phyloP scores from a whole-genome alignment of 2,113 vertebrate genomes.

The Amphiprion percula region DNA sequence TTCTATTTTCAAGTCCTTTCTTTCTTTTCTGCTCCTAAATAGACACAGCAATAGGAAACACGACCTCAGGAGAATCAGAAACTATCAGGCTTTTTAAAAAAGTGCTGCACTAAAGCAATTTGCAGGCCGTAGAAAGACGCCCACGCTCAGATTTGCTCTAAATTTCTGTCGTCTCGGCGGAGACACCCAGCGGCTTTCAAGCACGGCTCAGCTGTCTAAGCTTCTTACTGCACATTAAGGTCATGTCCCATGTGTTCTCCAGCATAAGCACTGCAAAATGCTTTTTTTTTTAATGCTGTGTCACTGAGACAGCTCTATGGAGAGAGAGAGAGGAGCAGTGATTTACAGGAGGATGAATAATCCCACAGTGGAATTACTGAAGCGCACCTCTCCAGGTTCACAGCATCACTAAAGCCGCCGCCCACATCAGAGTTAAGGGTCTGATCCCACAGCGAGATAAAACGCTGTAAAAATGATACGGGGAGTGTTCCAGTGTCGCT shows the following conservation, averaged over 20 bases:
- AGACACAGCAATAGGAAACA: background rate
- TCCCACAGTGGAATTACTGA: slow-evolving; percentile 42
- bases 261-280: slow-evolving; percentile 15
- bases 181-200: slow-evolving; percentile 22
- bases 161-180: slow-evolving; percentile 8
- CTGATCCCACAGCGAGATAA: slow-evolving; percentile 19
- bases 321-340: background rate
- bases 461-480: background rate
- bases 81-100: background rate
- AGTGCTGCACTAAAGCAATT: background rate
- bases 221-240: slow-evolving; percentile 57
- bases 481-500: slow-evolving; percentile 43
- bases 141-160: slow-evolving; percentile 36
- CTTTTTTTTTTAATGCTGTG: slow-evolving; percentile 9
- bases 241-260: slow-evolving; percentile 48
- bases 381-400: slow-evolving; percentile 31
- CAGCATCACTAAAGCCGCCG: slow-evolving; percentile 8
- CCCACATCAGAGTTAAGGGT: slow-evolving; percentile 1
- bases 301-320: slow-evolving; percentile 2
- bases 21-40: background rate
- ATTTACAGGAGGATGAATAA: slow-evolving; percentile 45
- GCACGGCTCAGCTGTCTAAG: slow-evolving; percentile 51
- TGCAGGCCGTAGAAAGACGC: background rate
- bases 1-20: background rate
- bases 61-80: background rate